Evolutionary conservation across 2,888 invertebrate genomes (phyloP).

Genomic region (Drosophila subsilvestris): DNA sequence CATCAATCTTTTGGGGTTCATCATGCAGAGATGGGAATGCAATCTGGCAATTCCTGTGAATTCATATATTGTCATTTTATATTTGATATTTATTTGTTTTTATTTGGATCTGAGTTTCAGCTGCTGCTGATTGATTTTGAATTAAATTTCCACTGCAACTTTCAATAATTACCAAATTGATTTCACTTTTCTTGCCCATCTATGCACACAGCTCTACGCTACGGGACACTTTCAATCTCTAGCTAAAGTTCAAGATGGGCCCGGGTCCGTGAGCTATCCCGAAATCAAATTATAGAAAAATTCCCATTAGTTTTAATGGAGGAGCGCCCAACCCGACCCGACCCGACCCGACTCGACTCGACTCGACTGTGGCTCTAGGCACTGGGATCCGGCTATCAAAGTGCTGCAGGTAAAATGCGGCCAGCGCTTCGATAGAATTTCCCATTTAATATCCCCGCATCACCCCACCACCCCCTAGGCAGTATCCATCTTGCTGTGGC

Average conservation of each 20-base stretch:
- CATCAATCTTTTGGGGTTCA: neutral
- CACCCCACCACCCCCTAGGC: conserved; percentile 1
- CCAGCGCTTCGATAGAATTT: conserved; percentile 69
- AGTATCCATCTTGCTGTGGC: neutral
- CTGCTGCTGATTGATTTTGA: neutral
- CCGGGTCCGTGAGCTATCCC: conserved; percentile 11
- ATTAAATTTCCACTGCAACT: neutral
- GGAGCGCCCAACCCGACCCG: conserved; percentile 35
- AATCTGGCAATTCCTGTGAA: too few relatives aligned
- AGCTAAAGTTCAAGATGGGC: neutral
- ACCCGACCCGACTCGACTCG: neutral
- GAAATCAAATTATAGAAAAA: conserved; percentile 78
- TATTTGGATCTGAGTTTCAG: too few relatives aligned
- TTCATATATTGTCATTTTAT: too few relatives aligned
- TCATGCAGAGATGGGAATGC: neutral
- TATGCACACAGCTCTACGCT: neutral
- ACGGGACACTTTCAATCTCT: neutral
- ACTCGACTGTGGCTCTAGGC: neutral
- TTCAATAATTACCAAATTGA: neutral
- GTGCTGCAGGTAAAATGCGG: conserved; percentile 71
- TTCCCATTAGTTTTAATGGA: conserved; percentile 80
- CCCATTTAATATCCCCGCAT: conserved; percentile 27
- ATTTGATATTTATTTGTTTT: too few relatives aligned
- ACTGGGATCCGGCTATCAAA: conserved; percentile 54
- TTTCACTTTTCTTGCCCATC: too few relatives aligned